A percentile compares a stretch with the other conserved stretches of the same genome.
Evolutionary conservation across 2,888 invertebrate species (phyloP).

Genomic region (Stenodera caucasica): DNA sequence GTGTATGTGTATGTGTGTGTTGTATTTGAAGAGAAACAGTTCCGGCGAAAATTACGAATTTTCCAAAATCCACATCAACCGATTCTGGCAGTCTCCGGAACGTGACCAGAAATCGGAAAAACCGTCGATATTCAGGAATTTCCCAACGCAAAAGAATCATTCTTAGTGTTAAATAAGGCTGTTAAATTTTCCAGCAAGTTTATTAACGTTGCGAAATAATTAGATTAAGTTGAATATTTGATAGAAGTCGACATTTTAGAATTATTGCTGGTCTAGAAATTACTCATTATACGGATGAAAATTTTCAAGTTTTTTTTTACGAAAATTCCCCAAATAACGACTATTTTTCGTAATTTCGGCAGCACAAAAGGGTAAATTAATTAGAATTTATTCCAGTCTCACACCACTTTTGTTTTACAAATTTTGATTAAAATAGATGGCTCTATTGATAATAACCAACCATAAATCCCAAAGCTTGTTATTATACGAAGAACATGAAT

Average conservation of each 20-base stretch:
- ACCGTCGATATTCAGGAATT: too few species aligned
- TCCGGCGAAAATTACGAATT: slow-evolving; percentile 24
- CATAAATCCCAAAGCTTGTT: not conserved
- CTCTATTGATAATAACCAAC: not conserved
- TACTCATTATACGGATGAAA: too few species aligned
- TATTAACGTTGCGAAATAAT: slow-evolving; percentile 19
- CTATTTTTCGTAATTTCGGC: too few species aligned
- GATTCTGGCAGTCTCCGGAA: slow-evolving; percentile 14
- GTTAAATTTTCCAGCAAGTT: slow-evolving; percentile 16
- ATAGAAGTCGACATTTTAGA: slow-evolving; percentile 1
- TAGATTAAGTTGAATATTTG: slow-evolving; percentile 18
- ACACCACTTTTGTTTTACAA: not conserved
- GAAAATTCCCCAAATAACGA: too few species aligned
- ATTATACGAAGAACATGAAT: not conserved
- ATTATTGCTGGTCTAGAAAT: too few species aligned
- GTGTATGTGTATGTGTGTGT: not conserved
- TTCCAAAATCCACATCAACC: slow-evolving; percentile 21
- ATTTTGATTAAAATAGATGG: slow-evolving; percentile 3
- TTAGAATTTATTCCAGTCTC: not conserved
- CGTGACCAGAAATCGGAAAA: slow-evolving; percentile 28
- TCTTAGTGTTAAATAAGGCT: slow-evolving; percentile 14
- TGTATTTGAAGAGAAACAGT: slow-evolving; percentile 11
- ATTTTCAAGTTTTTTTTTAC: too few species aligned
- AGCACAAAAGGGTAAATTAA: not conserved
- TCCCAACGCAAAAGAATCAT: too few species aligned